These are phyloP conservation scores for Micropoecilia bifurca DNA, from an alignment of 2,797 vertebrate species.

Conservation along the genomic window DNA sequence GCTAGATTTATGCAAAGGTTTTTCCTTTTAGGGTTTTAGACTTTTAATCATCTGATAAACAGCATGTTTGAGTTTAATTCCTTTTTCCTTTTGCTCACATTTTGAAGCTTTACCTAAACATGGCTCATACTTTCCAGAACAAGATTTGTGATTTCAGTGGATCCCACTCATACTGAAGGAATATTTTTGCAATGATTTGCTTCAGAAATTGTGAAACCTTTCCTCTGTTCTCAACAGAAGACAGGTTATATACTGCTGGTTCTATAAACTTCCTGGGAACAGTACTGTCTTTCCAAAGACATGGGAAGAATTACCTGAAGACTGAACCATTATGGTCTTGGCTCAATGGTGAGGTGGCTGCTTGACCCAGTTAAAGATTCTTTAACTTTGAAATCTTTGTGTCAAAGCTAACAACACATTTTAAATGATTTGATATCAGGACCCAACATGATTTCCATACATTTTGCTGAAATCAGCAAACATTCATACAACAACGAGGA, in stretches of 20 bases:
- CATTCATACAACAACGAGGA: conserved; percentile 1
- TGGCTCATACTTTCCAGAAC: background rate
- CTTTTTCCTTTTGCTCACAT: too few species aligned
- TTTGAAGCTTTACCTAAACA: too few species aligned
- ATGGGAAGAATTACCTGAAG: conserved; percentile 20
- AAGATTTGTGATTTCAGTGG: background rate
- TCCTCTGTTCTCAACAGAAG: conserved; percentile 19
- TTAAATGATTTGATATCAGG: conserved; percentile 5
- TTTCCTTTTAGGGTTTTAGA: too few species aligned
- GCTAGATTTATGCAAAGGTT: too few species aligned
- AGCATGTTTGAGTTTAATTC: too few species aligned
- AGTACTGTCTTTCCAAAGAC: conserved; percentile 31
- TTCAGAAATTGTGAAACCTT: background rate
- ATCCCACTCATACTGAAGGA: too few species aligned
- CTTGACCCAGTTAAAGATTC: background rate
- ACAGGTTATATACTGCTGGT: conserved; percentile 24
- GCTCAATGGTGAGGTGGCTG: conserved; percentile 21
- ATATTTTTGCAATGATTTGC: background rate
- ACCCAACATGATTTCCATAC: conserved; percentile 43
- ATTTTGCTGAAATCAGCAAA: conserved; percentile 3
- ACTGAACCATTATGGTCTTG: conserved; percentile 32
- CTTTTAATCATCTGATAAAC: too few species aligned
- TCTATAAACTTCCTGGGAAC: conserved; percentile 34
- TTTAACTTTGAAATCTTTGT: background rate
- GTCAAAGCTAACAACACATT: background rate